A percentile compares a stretch with the other conserved stretches of the same genome.
Conservation (phyloP, 2,113 vertebrate genomes). For the Neopipo cinnamomea region DNA sequence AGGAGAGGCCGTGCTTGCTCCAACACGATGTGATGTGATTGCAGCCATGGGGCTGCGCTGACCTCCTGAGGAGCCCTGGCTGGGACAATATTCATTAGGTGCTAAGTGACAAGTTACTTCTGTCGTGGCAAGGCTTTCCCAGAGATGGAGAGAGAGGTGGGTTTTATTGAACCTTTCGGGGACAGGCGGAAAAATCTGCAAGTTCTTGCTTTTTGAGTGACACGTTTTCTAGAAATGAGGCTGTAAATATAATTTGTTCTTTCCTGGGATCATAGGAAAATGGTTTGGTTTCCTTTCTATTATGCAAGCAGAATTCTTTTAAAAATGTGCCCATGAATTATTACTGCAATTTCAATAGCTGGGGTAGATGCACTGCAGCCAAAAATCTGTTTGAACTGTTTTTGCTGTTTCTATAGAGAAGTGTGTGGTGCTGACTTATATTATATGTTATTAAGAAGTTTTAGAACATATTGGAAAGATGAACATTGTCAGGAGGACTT, state of each 20-base stretch:
- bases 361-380: neutral
- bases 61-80: neutral
- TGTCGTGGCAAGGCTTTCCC: neutral
- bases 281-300: neutral
- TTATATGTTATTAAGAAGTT: neutral
- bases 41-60: neutral
- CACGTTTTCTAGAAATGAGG: neutral
- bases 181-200: neutral
- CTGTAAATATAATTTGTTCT: neutral
- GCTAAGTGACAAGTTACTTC: neutral
- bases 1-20: neutral
- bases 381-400: conserved; percentile 21
- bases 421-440: neutral
- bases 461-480: neutral
- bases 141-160: neutral
- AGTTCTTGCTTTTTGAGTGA: neutral
- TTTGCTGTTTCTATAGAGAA: conserved; percentile 49
- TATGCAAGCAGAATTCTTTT: neutral
- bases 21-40: neutral
- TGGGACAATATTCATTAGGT: neutral
- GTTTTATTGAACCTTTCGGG: neutral
- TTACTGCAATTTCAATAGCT: neutral
- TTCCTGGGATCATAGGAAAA: neutral
- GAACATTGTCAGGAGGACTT: neutral
- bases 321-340: neutral